Percentiles rank a stretch among this genome's conserved stretches.
phyloP scores from a whole-genome alignment of 2,113 vertebrate species.

The Pollimyrus isidori region DNA sequence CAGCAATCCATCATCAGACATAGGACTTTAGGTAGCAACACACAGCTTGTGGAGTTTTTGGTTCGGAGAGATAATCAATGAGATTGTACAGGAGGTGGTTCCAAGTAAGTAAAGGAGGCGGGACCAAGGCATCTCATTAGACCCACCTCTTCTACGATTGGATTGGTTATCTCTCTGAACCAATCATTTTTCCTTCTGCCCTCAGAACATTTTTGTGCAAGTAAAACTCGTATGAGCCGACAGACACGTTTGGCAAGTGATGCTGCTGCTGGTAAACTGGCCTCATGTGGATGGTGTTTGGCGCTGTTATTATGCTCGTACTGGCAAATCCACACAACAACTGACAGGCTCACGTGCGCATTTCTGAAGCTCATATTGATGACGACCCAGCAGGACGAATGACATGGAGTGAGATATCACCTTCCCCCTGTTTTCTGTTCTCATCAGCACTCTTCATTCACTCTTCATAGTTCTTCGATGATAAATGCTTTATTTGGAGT shows the following conservation, averaged over 20 bases:
- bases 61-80: background rate
- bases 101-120: background rate
- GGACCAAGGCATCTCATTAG: background rate
- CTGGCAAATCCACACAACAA: background rate
- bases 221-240: background rate
- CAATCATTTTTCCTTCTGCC: background rate
- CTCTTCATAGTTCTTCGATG: background rate
- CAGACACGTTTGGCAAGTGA: background rate
- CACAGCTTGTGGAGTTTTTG: background rate
- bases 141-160: background rate
- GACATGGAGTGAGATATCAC: background rate
- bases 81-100: background rate
- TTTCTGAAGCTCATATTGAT: background rate
- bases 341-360: background rate
- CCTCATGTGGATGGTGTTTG: background rate
- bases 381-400: background rate
- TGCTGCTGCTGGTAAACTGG: background rate
- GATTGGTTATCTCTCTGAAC: background rate
- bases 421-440: background rate
- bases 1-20: background rate
- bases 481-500: background rate
- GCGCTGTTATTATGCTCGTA: background rate
- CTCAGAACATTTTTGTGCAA: background rate
- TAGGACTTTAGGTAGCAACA: background rate
- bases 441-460: no score